Percentiles rank a stretch among this genome's conserved stretches.
Conservation (phyloP, 2,113 vertebrate genomes). For the human (Homo sapiens) region DNA sequence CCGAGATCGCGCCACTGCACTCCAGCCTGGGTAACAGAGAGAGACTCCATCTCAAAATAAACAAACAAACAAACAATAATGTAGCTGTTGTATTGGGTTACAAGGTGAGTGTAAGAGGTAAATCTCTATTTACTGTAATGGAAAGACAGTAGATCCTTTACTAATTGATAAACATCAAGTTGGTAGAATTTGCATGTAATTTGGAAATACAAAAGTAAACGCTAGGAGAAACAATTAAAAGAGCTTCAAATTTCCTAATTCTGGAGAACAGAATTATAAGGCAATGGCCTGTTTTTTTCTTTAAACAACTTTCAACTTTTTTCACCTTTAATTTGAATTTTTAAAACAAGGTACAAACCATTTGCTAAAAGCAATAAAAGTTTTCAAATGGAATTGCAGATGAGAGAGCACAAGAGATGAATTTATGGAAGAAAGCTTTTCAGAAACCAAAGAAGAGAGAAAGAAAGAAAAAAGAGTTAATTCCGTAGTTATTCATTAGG, state of each 20-base stretch:
- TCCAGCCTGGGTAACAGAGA: no score
- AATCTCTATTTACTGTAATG: neutral
- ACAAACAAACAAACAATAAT: no score
- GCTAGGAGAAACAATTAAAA: neutral
- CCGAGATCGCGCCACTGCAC: no score
- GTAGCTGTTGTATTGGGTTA: neutral
- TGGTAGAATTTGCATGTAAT: neutral
- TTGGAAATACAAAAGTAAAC: conserved; percentile 30
- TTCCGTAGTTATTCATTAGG: neutral
- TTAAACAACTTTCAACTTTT: neutral
- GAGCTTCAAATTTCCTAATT: neutral
- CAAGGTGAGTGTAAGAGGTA: neutral
- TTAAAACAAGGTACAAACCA: neutral
- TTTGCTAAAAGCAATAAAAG: neutral
- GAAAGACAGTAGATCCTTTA: neutral
- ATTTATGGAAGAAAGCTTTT: neutral
- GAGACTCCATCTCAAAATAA: no score
- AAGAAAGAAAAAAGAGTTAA: neutral
- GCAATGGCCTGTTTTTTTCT: neutral
- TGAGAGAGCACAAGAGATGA: neutral
- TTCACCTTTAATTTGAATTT: neutral
- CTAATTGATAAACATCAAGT: neutral
- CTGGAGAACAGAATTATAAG: neutral
- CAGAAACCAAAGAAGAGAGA: neutral
- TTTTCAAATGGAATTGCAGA: neutral